Evolutionary conservation across 35 echinoderm and acorn worm species (phyloP).

Genomic region (Heliocidaris erythrogramma): DNA sequence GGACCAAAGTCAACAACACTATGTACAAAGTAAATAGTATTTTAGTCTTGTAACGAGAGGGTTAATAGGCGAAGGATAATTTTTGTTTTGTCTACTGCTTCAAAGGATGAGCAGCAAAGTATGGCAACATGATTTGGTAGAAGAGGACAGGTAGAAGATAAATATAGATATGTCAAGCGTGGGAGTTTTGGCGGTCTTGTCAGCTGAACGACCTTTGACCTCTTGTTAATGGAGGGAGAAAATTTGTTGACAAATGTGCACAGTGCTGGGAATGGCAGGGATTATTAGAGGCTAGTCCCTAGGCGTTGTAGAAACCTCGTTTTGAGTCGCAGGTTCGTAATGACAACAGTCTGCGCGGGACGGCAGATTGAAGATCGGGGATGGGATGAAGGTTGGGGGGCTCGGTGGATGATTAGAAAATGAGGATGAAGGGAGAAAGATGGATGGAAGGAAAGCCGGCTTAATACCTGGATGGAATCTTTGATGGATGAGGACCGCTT

Average conservation of each 20-base stretch:
- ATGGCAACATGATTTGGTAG: neutral
- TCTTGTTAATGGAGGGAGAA: constrained; percentile 54
- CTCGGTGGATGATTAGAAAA: neutral
- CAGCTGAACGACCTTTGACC: constrained; percentile 25
- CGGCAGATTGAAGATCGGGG: constrained; percentile 14
- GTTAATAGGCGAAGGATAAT: neutral
- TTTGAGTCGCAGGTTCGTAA: neutral
- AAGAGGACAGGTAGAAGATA: constrained; percentile 11
- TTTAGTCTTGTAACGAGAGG: too few relatives aligned
- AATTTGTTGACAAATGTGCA: constrained; percentile 47
- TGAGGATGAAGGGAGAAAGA: neutral
- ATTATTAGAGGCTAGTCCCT: constrained; percentile 15
- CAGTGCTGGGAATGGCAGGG: constrained; percentile 16
- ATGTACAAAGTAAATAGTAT: too few relatives aligned
- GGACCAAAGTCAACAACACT: too few relatives aligned
- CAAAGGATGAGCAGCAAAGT: neutral
- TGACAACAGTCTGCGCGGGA: constrained; percentile 36
- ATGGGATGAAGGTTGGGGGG: neutral
- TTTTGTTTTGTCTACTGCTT: neutral
- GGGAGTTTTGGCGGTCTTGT: constrained; percentile 38
- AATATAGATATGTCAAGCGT: constrained; percentile 45
- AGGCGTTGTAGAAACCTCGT: constrained; percentile 9
- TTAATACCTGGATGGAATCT: neutral
- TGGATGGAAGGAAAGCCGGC: neutral
- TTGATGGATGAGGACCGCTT: neutral